Evolutionary conservation across 2,113 vertebrate genomes (phyloP), one percentile per base, ranked within the genome.

Genomic region (Gopherus evgoodei): DNA sequence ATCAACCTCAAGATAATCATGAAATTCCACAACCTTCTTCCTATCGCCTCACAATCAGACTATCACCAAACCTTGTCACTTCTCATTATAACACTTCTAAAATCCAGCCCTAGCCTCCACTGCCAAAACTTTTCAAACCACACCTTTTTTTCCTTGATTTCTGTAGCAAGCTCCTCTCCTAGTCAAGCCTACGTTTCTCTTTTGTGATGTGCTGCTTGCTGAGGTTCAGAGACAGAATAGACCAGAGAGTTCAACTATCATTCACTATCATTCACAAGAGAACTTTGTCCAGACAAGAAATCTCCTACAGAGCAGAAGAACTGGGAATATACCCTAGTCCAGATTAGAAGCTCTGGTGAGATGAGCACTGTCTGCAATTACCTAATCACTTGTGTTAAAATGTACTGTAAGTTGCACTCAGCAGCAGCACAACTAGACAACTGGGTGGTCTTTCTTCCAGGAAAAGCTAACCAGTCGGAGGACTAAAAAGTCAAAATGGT

Each of bases 341-440:
- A 90, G 31, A 90, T 44, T 27, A 42, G 22, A 76, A 88, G 62
- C 87, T 91, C 79, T 35, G n/a, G 50, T 62, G 69, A 82, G 85
- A 96, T 56, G 38, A 93, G 75, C 83, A 96, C 91, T 75, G 91
- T 57, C 86, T 93, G 90, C 87, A 96, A 72, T 92, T 85, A 93
- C 75, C 94, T 91, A 24, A 92, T 91, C 81, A 84, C 86, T 50
- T 91, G 49, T 86, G 44, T 84, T 89, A 92, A 56, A 10, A 88
- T 89, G 93, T 54, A 78, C 44, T 78, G 72, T 69, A 83, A 90
- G 81, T 4, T 83, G 47, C 35, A 85, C 35, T 75, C 53, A 81
- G 50, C 83, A 91, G 42, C 87, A 94, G 86, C 35, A 84, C 38
- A n/a, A 31, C 57, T 78, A 89, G 29, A 7, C 53, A 83, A 94